Percentiles rank a stretch among this genome's conserved stretches.
Conservation (phyloP, 30 jellyfish, hydroid and myxozoan genomes). For the Pelagia noctiluca region DNA sequence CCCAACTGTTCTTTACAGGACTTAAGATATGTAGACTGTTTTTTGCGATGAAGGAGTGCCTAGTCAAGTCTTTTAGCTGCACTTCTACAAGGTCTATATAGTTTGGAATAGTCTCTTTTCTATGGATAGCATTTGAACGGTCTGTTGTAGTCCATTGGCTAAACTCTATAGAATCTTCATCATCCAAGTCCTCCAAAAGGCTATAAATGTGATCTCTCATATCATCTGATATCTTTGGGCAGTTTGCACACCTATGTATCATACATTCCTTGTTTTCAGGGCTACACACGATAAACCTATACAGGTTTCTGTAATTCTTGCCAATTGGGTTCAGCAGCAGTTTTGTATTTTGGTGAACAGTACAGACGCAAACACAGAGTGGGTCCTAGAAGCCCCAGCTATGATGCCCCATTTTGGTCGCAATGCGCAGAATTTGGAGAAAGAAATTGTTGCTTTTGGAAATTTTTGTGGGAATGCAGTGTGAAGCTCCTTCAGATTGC, state of each 20-base stretch:
- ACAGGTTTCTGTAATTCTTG: slow-evolving; percentile 30
- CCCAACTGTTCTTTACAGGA: slow-evolving; percentile 26
- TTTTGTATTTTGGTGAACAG: slow-evolving; percentile 65
- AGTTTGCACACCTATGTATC: slow-evolving; percentile 73
- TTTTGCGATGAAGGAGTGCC: slow-evolving; percentile 40
- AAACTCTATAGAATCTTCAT: slow-evolving; percentile 9
- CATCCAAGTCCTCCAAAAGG: slow-evolving; percentile 1
- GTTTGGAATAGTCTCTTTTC: slow-evolving; percentile 4
- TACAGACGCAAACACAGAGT: slow-evolving; percentile 88
- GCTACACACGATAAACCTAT: slow-evolving; percentile 49
- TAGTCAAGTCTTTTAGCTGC: slow-evolving; percentile 14
- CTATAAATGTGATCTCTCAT: slow-evolving; percentile 30
- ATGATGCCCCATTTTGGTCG: slow-evolving; percentile 84
- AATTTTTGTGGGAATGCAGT: slow-evolving; percentile 31
- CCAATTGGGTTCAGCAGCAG: slow-evolving; percentile 46
- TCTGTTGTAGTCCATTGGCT: slow-evolving; percentile 63
- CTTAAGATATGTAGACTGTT: slow-evolving; percentile 37
- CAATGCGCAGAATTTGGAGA: slow-evolving; percentile 73
- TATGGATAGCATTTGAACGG: slow-evolving; percentile 25
- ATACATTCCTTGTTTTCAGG: too few species aligned
- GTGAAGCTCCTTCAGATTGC: slow-evolving; percentile 62
- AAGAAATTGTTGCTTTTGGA: slow-evolving; percentile 54
- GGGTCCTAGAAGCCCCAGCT: slow-evolving; percentile 84
- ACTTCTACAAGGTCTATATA: slow-evolving; percentile 20
- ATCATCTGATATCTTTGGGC: slow-evolving; percentile 74